Base-by-base conservation (phyloP, 37 sponge, comb jelly and placozoan species). In the Axinella damicornis region DNA sequence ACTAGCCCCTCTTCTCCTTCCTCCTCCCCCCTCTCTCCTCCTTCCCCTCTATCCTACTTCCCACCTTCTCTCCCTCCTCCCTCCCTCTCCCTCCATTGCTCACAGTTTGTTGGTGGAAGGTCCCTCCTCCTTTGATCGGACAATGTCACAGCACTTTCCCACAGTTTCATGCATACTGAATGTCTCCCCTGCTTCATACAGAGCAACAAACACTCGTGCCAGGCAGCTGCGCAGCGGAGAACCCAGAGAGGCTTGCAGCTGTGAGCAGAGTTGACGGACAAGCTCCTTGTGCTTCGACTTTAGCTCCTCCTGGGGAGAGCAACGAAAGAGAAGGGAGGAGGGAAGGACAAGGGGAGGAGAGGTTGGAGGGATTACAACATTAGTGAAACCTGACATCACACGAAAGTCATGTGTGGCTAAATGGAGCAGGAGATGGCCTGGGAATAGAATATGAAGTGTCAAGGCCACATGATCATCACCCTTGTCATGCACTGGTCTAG, bases 111-210 rank as follows among this genome's bases (percentile, higher is more conserved):
- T 92, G 71, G 77, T 20, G 61, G 68, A 53, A 2, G 46, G 46
- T 9, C 46, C 46, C 46, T 89, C 93, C 15, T 92, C 90, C 53
- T 83, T 83, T 13, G 19, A 69, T 60, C 74, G 80, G 35, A 94
- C 24, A 35, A 87, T 74, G 59, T 96, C 97, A n/a, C 86, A 89
- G 73, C 94, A 93, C 39, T 85, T 87, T 19, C 85, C 77, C 28
- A 96, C 59, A 15, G 90, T 84, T 31, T 81, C 88, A 67, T 85
- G 70, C 74, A 96, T 38, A 18, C 74, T 71, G 30, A 84, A 74
- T 0, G 87, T 85, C 68, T 86, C 82, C 5, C 97, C 96, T 36
- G 66, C 72, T 21, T 35, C 20, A 74, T 93, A 96, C 20, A 96
- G 66, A 1, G 87, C 82, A 21, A 83, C 92, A 56, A 93, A 94